These are phyloP conservation scores for Clarias laeviceps DNA, from an alignment of 2,797 vertebrate genomes.

Conservation along the genomic window DNA sequence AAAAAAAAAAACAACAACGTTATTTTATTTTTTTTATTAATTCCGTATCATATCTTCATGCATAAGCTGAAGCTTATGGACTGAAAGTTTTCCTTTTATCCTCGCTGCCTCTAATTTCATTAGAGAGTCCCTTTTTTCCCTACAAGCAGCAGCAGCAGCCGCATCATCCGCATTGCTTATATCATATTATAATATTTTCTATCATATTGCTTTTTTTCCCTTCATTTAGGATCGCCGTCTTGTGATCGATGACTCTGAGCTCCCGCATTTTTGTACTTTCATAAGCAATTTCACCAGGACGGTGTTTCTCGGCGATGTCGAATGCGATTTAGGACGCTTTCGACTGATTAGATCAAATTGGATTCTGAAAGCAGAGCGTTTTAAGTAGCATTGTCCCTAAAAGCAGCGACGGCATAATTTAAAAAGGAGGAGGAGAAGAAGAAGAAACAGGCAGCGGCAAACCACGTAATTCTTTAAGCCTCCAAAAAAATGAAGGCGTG, in stretches of 20 bases:
- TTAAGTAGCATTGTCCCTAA: conserved; percentile 26
- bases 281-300: conserved; percentile 27
- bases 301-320: conserved; percentile 16
- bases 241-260: conserved; percentile 30
- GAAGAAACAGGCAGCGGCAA: not conserved
- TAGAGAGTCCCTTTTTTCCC: not conserved
- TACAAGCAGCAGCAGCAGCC: not conserved
- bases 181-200: conserved; percentile 20
- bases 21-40: too few species aligned
- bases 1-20: too few species aligned
- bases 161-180: not conserved
- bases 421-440: not conserved
- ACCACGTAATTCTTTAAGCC: conserved; percentile 23
- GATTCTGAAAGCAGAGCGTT: conserved; percentile 11
- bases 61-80: not conserved
- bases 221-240: conserved; percentile 17
- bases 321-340: conserved; percentile 25
- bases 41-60: not conserved
- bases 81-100: not conserved
- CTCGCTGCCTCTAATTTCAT: not conserved
- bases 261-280: conserved; percentile 10
- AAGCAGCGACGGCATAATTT: conserved; percentile 2
- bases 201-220: not conserved
- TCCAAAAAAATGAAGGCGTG: not conserved
- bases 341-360: conserved; percentile 27